Evolutionary conservation across 2,113 vertebrate genomes (phyloP), one percentile per base, ranked within the genome.

Genomic region (Spheniscus mendiculus): DNA sequence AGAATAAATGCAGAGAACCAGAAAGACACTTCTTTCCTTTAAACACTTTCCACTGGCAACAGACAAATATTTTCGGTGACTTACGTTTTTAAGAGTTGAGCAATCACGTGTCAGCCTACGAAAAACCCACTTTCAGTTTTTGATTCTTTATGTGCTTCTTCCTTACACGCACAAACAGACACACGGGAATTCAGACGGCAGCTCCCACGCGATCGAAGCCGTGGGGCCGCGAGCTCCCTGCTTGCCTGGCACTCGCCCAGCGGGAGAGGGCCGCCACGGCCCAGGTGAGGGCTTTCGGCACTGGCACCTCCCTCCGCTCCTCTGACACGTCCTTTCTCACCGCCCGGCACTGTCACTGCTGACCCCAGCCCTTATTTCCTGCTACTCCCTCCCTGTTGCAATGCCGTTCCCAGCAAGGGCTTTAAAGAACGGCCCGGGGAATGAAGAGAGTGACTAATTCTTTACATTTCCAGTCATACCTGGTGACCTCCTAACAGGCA

Each of bases 331-430:
- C 59, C 49, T 14, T 62, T 32, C 59, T 87, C 50, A 36, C 40
- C 0, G 0, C 72, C 62, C 2, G 0, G n/a, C 10, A 25, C 70
- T 19, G 5, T 25, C 85, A 73, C 66, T 63, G 49, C 5, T 59
- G 87, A 95, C 87, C 90, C 94, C 69, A 96, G 93, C 92, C 87
- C 90, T 38, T 45, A 45, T 62, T 97, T 96, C 88, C 97, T 98
- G 97, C 66, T 92, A 18, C 71, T 82, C 82, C 83, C 62, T 69
- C 56, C 71, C 76, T 47, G 42, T 44, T 44, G 53, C 50, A 70
- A 84, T 5, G 79, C 12, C 63, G 70, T 81, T 95, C 85, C 82
- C 67, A 77, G 62, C 74, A 90, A 81, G 21, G 66, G 50, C 67
- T 70, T 80, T 59, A 83, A 80, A 15, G 34, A 93, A 93, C 91